Percentiles rank a stretch among this genome's conserved stretches.
phyloP scores from a whole-genome alignment of 2,797 vertebrate genomes.

The Morus bassanus region DNA sequence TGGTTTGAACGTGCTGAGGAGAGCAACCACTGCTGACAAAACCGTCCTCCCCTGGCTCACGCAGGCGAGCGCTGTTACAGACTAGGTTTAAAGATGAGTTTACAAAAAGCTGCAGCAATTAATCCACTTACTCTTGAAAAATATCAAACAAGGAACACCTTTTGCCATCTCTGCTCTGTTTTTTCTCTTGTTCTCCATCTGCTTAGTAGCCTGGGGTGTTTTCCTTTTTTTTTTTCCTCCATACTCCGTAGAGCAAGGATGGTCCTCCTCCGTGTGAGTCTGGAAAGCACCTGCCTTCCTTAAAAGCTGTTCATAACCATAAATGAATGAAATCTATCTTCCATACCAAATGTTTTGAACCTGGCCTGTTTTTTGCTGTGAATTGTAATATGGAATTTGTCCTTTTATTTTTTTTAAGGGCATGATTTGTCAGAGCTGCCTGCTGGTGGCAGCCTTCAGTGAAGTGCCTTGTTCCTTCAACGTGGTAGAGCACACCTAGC shows the following conservation, averaged over 20 bases:
- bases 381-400: neutral
- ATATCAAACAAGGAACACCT: neutral
- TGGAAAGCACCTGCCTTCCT: neutral
- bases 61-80: rapidly evolving
- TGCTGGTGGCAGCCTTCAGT: neutral
- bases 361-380: neutral
- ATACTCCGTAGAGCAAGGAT: neutral
- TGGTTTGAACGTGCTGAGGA: rapidly evolving
- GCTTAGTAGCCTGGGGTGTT: no score
- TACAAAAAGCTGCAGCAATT: no score
- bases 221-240: no score
- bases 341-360: neutral
- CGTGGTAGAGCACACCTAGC: no score
- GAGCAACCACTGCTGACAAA: no score
- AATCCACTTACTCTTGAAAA: no score
- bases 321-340: no score
- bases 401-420: no score
- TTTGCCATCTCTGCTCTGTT: neutral
- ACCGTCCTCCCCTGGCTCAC: no score
- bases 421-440: neutral
- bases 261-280: neutral
- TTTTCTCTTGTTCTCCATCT: neutral
- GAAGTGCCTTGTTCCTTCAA: neutral
- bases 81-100: neutral
- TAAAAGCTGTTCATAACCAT: neutral